These are phyloP conservation scores for Alosa sapidissima DNA, from an alignment of 2,797 vertebrate genomes.

Conservation along the genomic window DNA sequence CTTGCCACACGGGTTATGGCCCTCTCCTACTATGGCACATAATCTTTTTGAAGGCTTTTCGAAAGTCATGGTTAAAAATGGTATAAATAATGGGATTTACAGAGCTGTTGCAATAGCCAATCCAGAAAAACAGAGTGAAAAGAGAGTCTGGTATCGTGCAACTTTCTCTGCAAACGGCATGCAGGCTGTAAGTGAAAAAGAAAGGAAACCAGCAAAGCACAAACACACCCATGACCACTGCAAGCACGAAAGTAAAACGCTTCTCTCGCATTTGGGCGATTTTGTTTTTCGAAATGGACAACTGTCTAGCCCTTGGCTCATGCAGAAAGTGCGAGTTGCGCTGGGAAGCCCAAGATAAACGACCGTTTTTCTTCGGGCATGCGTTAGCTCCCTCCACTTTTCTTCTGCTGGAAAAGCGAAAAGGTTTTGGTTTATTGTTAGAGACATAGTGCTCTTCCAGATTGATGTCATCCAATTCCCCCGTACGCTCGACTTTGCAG, in stretches of 20 bases:
- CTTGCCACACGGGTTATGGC: slow-evolving; percentile 52
- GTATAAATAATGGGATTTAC: slow-evolving; percentile 84
- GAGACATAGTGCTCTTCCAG: slow-evolving; percentile 77
- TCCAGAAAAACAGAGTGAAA: slow-evolving; percentile 83
- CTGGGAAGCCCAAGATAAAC: slow-evolving; percentile 74
- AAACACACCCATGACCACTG: slow-evolving; percentile 82
- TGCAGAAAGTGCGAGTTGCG: slow-evolving; percentile 66
- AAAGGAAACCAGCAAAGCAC: slow-evolving; percentile 84
- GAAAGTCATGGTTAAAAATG: slow-evolving; percentile 82
- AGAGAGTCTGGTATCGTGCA: slow-evolving; percentile 76
- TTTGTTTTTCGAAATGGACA: slow-evolving; percentile 74
- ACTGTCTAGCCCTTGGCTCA: slow-evolving; percentile 61
- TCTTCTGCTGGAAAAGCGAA: slow-evolving; percentile 71
- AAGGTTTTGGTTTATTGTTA: slow-evolving; percentile 68
- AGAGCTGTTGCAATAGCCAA: slow-evolving; percentile 84
- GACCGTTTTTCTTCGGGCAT: slow-evolving; percentile 72
- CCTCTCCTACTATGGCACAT: slow-evolving; percentile 71
- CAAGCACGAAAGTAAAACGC: slow-evolving; percentile 80
- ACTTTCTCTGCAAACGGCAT: slow-evolving; percentile 75
- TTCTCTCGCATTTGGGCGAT: slow-evolving; percentile 82
- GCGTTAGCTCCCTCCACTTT: slow-evolving; percentile 72
- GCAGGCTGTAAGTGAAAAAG: slow-evolving; percentile 83
- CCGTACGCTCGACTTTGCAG: slow-evolving; percentile 59
- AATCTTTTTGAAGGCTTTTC: slow-evolving; percentile 82
- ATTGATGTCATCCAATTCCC: slow-evolving; percentile 82